Evolutionary conservation across 2,797 vertebrate genomes (phyloP), one percentile per base, ranked within the genome.

Genomic region (Corythornis leucogaster): DNA sequence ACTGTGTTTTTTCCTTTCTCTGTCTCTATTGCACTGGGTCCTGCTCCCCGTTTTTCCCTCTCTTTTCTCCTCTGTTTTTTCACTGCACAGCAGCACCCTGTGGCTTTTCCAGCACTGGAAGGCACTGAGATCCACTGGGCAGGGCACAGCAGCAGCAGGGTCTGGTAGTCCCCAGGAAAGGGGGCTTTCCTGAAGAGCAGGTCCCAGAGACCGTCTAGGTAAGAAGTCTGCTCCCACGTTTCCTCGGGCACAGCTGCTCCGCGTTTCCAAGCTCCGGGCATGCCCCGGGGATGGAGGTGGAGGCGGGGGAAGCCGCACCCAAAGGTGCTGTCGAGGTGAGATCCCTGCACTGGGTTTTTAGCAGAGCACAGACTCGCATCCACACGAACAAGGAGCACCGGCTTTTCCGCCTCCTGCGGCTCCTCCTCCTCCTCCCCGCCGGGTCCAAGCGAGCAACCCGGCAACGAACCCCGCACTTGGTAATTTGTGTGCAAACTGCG

Each of bases 31-130:
- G 38, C 38, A 38, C 12, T 38, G 38, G 12, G 38, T 38, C 38
- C 38, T 38, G 38, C 38, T 38, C 38, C 38, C 38, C 38, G 12
- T 38, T 38, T 38, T 38, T 4, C 13, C 38, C 38, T 38, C 35
- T 38, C 38, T 38, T 38, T 38, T 38, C 38, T 38, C 35, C 24
- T 54, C 20, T 73, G 1, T 84, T 81, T 86, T 57, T 42, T 76
- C 35, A 63, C 53, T 8, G 12, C 71, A 15, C 7, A 22, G 58
- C 71, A 90, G 79, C 76, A 77, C 85, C 92, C 94, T 57, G 59
- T 85, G 90, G 84, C 61, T 87, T 89, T 81, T 85, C 76, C 88
- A 89, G 58, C 59, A 57, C 77, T 3, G 9, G 5, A 75, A 67
- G 55, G 15, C 48, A 70, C 21, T 0, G 3, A 75, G 59, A 50